phyloP scores from a whole-genome alignment of 1,140 invertebrate species.

The Phthorimaea operculella region DNA sequence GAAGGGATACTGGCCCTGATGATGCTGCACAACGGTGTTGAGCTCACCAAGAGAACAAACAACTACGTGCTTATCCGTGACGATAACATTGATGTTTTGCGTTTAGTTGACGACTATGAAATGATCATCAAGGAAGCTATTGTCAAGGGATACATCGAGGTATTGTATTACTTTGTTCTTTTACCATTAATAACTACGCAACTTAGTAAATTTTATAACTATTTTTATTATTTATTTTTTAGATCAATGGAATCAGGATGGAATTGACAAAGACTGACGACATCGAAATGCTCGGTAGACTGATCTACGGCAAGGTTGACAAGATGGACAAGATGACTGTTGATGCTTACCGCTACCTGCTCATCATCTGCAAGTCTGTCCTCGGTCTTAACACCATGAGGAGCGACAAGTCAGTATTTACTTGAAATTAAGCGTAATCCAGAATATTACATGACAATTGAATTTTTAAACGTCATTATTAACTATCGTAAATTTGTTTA shows the following conservation, averaged over 20 bases:
- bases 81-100: conserved; percentile 61
- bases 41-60: conserved; percentile 71
- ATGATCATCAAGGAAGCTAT: conserved; percentile 74
- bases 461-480: conserved; percentile 4
- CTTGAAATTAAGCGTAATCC: conserved; percentile 7
- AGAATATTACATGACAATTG: conserved; percentile 20
- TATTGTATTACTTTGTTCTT: conserved; percentile 9
- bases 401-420: conserved; percentile 27
- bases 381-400: conserved; percentile 41
- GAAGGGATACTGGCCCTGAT: conserved; percentile 73
- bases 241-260: conserved; percentile 47
- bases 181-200: background rate
- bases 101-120: conserved; percentile 67
- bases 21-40: conserved; percentile 71
- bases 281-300: conserved; percentile 44
- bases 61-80: conserved; percentile 66
- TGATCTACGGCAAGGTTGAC: conserved; percentile 49
- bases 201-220: background rate
- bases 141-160: conserved; percentile 71
- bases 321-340: conserved; percentile 24
- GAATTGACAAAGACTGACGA: conserved; percentile 47
- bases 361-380: conserved; percentile 48
- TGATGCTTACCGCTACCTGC: conserved; percentile 52
- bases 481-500: background rate
- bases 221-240: conserved; percentile 11